phyloP scores from a whole-genome alignment of 2,888 invertebrate genomes.

The Oscheius sp. region DNA sequence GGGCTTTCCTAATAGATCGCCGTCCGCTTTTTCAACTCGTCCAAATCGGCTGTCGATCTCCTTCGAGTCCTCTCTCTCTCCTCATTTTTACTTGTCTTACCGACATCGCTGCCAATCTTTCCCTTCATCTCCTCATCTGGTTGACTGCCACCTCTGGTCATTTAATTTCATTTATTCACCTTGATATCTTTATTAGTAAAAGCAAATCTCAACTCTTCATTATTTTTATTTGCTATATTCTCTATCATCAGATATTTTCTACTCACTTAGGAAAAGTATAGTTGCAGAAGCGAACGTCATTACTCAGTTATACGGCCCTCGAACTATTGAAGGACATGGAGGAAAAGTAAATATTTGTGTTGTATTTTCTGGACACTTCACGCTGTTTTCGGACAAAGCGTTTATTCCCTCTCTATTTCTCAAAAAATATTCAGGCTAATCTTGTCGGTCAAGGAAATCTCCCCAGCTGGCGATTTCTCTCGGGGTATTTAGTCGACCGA shows the following conservation, averaged over 20 bases:
- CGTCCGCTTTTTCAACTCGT: constrained; percentile 20
- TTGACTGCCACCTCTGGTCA: not conserved
- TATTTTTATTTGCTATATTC: too few relatives aligned
- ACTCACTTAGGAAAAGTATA: too few relatives aligned
- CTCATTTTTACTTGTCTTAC: constrained; percentile 7
- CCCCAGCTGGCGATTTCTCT: not conserved
- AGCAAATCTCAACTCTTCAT: too few relatives aligned
- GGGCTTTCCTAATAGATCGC: constrained; percentile 28
- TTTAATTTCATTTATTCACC: not conserved
- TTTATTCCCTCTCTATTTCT: too few relatives aligned
- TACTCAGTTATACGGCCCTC: too few relatives aligned
- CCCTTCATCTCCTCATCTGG: not conserved
- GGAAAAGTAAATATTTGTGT: constrained; percentile 25
- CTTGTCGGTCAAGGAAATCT: not conserved
- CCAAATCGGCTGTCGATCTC: constrained; percentile 19
- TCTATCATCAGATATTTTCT: too few relatives aligned
- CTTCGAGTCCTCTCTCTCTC: not conserved
- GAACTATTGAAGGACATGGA: constrained; percentile 1
- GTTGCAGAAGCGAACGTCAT: too few relatives aligned
- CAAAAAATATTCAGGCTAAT: too few relatives aligned
- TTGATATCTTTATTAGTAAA: too few relatives aligned
- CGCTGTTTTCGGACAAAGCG: not conserved
- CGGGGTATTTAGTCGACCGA: not conserved
- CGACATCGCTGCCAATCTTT: not conserved
- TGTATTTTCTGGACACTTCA: constrained; percentile 17